Conservation (phyloP, 2,113 vertebrate species). For the Falcunculus frontatus region DNA sequence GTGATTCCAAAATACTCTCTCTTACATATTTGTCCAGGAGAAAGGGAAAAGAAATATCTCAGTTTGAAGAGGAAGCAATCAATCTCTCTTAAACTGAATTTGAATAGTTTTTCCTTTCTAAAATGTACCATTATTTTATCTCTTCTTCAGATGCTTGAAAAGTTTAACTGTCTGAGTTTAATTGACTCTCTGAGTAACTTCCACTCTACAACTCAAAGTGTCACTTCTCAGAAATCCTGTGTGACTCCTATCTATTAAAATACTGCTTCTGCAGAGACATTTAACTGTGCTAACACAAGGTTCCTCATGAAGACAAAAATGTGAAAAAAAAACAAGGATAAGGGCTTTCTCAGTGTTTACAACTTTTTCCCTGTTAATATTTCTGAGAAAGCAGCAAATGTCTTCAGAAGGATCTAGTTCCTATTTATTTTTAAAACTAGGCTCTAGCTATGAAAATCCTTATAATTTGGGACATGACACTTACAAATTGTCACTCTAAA, state of each 20-base stretch:
- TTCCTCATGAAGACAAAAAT: not conserved
- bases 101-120: not conserved
- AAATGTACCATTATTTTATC: not conserved
- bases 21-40: rapidly evolving
- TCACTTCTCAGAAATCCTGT: not conserved
- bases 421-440: not conserved
- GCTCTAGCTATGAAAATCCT: not conserved
- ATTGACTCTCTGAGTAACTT: not conserved
- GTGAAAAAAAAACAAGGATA: not conserved
- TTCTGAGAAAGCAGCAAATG: not conserved
- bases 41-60: not conserved
- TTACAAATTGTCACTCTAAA: not conserved
- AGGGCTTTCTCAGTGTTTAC: not conserved
- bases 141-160: not conserved
- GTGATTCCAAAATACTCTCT: not conserved
- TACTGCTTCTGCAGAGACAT: not conserved
- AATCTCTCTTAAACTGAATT: not conserved
- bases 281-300: not conserved
- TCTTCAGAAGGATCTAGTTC: not conserved
- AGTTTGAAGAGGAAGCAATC: not conserved
- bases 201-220: too few species aligned
- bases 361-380: not conserved
- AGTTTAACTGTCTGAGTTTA: not conserved
- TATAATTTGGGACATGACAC: not conserved
- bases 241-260: not conserved